Percentiles rank a stretch among this genome's conserved stretches.
phyloP scores from a whole-genome alignment of 2,113 vertebrate species.

The Rhipidura dahli region DNA sequence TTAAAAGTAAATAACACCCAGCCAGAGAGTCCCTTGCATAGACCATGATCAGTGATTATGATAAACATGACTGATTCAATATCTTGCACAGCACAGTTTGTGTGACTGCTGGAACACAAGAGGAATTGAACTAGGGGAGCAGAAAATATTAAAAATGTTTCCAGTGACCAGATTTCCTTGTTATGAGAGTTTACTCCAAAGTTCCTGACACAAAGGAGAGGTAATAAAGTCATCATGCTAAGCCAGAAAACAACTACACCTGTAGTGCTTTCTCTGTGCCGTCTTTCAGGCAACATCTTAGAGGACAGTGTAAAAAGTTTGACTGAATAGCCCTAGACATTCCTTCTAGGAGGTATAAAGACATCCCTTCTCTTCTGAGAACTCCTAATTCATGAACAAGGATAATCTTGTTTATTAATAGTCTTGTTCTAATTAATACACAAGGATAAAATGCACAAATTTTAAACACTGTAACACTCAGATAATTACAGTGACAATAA shows the following conservation, averaged over 20 bases:
- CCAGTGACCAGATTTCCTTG: background rate
- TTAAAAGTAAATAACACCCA: background rate
- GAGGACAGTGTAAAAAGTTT: background rate
- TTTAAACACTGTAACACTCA: background rate
- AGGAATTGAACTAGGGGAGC: background rate
- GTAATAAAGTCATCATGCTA: background rate
- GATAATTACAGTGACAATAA: background rate
- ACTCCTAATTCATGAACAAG: background rate
- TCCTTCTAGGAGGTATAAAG: background rate
- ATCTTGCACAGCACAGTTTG: background rate
- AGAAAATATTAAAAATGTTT: background rate
- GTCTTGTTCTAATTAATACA: background rate
- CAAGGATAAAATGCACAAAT: background rate
- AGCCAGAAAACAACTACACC: background rate
- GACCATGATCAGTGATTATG: too few relatives aligned
- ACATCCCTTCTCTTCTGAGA: background rate
- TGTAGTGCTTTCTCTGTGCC: background rate
- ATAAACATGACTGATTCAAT: background rate
- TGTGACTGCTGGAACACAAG: background rate
- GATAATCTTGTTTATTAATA: background rate
- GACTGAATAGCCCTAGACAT: background rate
- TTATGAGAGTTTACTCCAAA: background rate
- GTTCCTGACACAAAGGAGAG: background rate
- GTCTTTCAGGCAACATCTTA: background rate
- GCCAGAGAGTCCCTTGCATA: background rate